Evolutionary conservation across 1,140 invertebrate species (phyloP).

Genomic region (Cataglyphis hispanica): DNA sequence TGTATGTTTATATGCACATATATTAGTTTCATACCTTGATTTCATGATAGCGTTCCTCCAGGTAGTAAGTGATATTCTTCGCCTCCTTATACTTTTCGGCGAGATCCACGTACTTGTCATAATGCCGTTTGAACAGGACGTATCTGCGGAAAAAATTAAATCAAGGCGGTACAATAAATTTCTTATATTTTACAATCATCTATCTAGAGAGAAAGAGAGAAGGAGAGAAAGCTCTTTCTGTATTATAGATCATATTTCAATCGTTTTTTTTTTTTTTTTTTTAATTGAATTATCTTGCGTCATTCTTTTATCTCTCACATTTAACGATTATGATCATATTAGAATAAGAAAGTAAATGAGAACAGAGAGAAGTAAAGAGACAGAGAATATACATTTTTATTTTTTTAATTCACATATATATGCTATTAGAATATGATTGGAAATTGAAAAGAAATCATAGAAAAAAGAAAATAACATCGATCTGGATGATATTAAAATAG

Average conservation of each 20-base stretch:
- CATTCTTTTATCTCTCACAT: too few species aligned
- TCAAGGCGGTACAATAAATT: background rate
- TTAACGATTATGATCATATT: too few species aligned
- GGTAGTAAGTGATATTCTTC: constrained; percentile 88
- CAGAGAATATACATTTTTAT: too few species aligned
- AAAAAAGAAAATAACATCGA: background rate
- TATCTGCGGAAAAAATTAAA: constrained; percentile 84
- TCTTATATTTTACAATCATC: background rate
- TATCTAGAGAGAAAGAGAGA: too few species aligned
- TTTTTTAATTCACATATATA: too few species aligned
- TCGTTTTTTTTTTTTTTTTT: background rate
- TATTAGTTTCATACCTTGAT: constrained; percentile 86
- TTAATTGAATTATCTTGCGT: too few species aligned
- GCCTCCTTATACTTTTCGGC: constrained; percentile 89
- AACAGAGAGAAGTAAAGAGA: too few species aligned
- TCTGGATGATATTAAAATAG: background rate
- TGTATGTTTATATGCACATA: background rate
- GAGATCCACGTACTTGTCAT: constrained; percentile 89
- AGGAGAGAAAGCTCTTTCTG: too few species aligned
- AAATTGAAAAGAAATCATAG: background rate
- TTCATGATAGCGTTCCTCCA: constrained; percentile 90
- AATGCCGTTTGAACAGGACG: constrained; percentile 89
- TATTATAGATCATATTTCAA: too few species aligned
- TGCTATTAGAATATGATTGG: too few species aligned
- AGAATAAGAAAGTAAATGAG: too few species aligned